Percentiles rank a stretch among this genome's conserved stretches.
Conservation (phyloP, 2,797 vertebrate genomes). For the Myotis daubentonii region DNA sequence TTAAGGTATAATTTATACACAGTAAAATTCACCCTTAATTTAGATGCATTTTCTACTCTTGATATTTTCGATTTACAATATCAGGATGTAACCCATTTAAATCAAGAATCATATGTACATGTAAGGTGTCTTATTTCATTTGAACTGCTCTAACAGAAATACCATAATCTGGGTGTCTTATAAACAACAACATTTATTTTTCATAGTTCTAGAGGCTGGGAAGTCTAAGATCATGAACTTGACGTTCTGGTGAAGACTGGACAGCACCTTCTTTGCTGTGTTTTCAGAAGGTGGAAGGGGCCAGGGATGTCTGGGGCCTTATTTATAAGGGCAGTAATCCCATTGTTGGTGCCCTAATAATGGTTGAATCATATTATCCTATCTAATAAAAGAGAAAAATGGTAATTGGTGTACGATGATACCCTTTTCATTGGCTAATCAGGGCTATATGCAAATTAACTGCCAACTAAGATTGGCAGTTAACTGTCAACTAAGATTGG, state of each 20-base stretch:
- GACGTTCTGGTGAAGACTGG: background rate
- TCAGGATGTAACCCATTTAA: background rate
- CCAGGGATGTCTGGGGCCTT: background rate
- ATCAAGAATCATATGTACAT: background rate
- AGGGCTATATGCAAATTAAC: too few relatives aligned
- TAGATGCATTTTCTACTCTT: background rate
- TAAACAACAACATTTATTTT: conserved; percentile 11
- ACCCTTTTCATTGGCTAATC: too few relatives aligned
- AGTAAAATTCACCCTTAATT: background rate
- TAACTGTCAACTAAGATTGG: too few relatives aligned
- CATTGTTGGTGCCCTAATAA: background rate
- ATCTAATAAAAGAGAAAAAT: too few relatives aligned
- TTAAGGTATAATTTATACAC: background rate
- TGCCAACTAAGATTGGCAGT: too few relatives aligned
- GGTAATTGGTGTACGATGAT: too few relatives aligned
- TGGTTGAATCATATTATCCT: background rate
- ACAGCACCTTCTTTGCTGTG: background rate
- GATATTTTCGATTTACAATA: background rate
- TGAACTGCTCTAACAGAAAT: background rate
- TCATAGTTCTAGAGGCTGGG: background rate
- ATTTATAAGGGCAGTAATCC: background rate
- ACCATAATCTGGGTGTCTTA: background rate
- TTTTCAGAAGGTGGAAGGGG: background rate
- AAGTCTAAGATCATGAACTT: background rate
- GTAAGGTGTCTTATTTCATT: background rate